phyloP scores from a whole-genome alignment of 1,140 invertebrate species.

The Pomacea maculata region DNA sequence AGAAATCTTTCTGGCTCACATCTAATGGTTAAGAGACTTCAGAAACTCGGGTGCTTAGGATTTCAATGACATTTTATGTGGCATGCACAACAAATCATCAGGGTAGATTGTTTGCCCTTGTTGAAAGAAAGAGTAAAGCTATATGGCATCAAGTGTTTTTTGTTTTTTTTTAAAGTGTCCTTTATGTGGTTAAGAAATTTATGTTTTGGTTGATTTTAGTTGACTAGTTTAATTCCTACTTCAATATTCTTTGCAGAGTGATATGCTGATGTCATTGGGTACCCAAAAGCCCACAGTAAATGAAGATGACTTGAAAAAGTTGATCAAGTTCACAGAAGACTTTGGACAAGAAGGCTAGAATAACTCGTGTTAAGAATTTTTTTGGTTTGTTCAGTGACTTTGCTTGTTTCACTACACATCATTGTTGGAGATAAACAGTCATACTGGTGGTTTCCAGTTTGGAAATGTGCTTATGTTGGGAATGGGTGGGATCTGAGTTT shows the following conservation, averaged over 20 bases:
- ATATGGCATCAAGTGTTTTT: background rate
- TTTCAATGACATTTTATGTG: no score
- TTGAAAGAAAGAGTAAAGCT: no score
- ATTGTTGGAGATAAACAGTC: no score
- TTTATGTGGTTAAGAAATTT: background rate
- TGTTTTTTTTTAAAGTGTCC: background rate
- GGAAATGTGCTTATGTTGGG: no score
- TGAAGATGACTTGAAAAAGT: constrained; percentile 92
- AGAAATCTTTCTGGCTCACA: no score
- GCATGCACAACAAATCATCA: no score
- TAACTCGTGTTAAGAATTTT: background rate
- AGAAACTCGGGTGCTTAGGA: no score
- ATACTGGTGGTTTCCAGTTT: no score
- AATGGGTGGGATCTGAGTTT: no score
- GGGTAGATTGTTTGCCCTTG: no score
- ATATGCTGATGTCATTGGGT: constrained; percentile 91
- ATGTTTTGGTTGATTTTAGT: background rate
- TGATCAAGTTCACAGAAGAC: constrained; percentile 96
- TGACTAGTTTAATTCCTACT: constrained; percentile 15
- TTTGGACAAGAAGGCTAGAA: constrained; percentile 96
- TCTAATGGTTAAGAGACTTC: no score
- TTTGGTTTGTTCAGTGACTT: background rate
- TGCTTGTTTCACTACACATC: no score
- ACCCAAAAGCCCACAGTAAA: constrained; percentile 98
- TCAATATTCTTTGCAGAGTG: constrained; percentile 75